Evolutionary conservation across 2,797 vertebrate genomes (phyloP), one percentile per base, ranked within the genome.

Genomic region (Sebastes cheni): DNA sequence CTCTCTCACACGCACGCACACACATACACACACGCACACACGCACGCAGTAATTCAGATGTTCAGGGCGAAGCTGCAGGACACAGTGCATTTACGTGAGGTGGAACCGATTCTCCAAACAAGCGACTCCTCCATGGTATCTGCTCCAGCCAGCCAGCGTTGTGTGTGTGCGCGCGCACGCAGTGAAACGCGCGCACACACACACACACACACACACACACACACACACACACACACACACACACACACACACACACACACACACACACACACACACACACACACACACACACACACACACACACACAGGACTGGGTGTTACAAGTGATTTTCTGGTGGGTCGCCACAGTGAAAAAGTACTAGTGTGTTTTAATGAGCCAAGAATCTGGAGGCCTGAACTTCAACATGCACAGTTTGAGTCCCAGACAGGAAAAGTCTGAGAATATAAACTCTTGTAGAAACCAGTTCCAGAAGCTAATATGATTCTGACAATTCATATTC

Each of bases 321-420:
- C 66, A 66, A 54, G 54, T 32, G 58, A 34, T 56, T 58, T 73
- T 50, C 64, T 34, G 58, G 58, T 69, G 50, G 39, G 30, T 70
- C 4, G 4, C n/a, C 52, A 71, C 8, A 2, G 65, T 54, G 13
- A 10, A 62, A 64, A 69, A 68, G 46, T 3, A 29, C 27, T 4
- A 9, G n/a, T 50, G 62, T 52, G 56, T 25, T 72, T 80, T 76
- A 80, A 75, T 62, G 56, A 80, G 72, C 18, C 22, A 29, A 58
- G 34, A 73, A 69, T 73, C 32, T 32, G 14, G 30, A 67, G 27
- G 23, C 4, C 55, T 61, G 27, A 67, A 72, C 32, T 52, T 55
- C 8, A 68, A 64, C 60, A n/a, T 25, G 9, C 13, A 36, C 39
- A 66, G 59, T 60, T 75, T 46, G 22, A 42, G 25, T 72, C 27